Conservation (phyloP, 2,888 invertebrate genomes). For the Xylota segnis region DNA sequence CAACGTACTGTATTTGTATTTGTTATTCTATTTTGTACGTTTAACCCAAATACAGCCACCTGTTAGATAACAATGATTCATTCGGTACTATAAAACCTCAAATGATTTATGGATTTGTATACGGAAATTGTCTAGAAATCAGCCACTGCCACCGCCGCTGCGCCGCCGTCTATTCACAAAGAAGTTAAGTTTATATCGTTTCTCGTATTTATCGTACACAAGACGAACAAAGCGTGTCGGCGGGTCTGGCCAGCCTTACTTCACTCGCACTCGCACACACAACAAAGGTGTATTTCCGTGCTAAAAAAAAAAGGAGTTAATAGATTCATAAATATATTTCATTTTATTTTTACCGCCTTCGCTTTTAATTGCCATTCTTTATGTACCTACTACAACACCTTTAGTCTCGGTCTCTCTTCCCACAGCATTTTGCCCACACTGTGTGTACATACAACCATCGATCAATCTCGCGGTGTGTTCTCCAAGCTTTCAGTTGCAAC, state of each 20-base stretch:
- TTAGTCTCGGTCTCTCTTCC: constrained; percentile 9
- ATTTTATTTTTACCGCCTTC: constrained; percentile 26
- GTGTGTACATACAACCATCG: too few relatives aligned
- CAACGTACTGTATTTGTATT: constrained; percentile 9
- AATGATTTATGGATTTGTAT: constrained; percentile 41
- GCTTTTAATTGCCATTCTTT: constrained; percentile 23
- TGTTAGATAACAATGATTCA: constrained; percentile 45
- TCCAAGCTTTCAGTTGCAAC: constrained; percentile 19
- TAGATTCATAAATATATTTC: constrained; percentile 10
- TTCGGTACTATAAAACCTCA: constrained; percentile 19
- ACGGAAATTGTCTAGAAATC: constrained; percentile 45
- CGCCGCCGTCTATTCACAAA: not conserved
- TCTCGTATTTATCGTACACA: constrained; percentile 8
- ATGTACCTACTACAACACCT: not conserved
- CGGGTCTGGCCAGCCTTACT: constrained; percentile 1
- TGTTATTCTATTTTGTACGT: constrained; percentile 4
- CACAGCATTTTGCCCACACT: not conserved
- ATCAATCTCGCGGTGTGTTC: constrained; percentile 30
- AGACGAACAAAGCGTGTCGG: not conserved
- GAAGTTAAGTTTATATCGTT: constrained; percentile 19
- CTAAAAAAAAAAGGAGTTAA: not conserved
- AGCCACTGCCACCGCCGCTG: not conserved
- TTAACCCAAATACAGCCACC: constrained; percentile 44
- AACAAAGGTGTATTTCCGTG: constrained; percentile 18
- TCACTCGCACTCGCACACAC: constrained; percentile 3